Evolutionary conservation across 2,888 invertebrate species (phyloP), one percentile per base, ranked within the genome.

Genomic region (Drosophila hawaiiensis): DNA sequence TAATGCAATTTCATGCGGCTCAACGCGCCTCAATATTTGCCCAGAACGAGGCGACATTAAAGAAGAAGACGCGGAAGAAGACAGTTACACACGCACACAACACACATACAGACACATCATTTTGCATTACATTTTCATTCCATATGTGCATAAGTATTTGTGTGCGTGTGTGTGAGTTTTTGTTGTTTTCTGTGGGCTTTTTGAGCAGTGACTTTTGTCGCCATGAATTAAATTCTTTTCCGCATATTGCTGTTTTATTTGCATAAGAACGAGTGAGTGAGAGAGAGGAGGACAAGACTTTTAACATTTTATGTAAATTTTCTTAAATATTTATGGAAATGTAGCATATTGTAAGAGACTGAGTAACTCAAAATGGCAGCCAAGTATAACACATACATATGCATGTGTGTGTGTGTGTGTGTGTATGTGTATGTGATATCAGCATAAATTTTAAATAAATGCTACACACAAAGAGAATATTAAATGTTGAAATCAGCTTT

Each of bases 301-400:
- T 74, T 64, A 79, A 80, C 82, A 83, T 90, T 85, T 91, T 85
- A 90, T 91, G 91, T 76, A 89, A 91, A 90, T 91, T 83, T 83
- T 78, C 60, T 89, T 84, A 91, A 91, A 90, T 91, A 91, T 90
- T 90, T 89, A 91, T 91, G 91, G 80, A 89, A 89, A 89, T 87
- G 91, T 82, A 83, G 78, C 90, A 91, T 89, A 91, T 90, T 91
- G 90, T 90, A 80, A 84, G 74, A 60, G 82, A 83, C 89, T 76
- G 82, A 79, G 76, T 83, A 78, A 80, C 77, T 83, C 84, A 82
- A 90, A 90, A 88, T 90, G 90, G 75, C 90, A 88, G 77, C 78
- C 74, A 64, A 88, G 86, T 81, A 83, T 73, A 80, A 79, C 79
- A 73, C 67, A 66, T 37, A 49, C 22, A 37, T 59, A 53, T 60